phyloP scores from a whole-genome alignment of 2,888 invertebrate species.

The Phengaris arion region DNA sequence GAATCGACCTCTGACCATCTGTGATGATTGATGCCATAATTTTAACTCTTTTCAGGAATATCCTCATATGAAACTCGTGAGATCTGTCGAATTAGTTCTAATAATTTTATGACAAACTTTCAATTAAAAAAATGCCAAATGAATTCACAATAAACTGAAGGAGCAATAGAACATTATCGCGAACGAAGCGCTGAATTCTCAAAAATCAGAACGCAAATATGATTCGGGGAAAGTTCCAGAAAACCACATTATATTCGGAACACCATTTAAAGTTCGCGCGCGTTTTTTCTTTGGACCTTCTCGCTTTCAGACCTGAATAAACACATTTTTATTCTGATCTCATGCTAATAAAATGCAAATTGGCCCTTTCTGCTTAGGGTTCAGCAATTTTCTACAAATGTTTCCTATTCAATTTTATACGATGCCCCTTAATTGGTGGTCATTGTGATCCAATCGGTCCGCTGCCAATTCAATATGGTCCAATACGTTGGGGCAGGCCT shows the following conservation, averaged over 20 bases:
- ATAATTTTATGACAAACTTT: no score
- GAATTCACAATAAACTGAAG: neutral
- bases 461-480: conserved; percentile 23
- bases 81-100: no score
- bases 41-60: no score
- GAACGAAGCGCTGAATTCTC: conserved; percentile 3
- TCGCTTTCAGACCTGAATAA: conserved; percentile 68
- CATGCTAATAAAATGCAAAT: conserved; percentile 76
- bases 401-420: conserved; percentile 70
- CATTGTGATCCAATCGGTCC: conserved; percentile 41
- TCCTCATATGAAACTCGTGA: no score
- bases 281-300: conserved; percentile 55
- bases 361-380: conserved; percentile 69
- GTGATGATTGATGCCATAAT: no score
- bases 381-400: conserved; percentile 72
- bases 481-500: neutral
- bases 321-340: conserved; percentile 74
- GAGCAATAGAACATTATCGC: neutral
- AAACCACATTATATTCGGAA: conserved; percentile 54
- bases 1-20: neutral
- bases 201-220: conserved; percentile 28
- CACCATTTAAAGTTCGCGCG: conserved; percentile 53
- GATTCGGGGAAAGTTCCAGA: conserved; percentile 35
- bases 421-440: conserved; percentile 63
- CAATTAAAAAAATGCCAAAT: neutral